Percentiles rank a stretch among this genome's conserved stretches.
Conservation (phyloP, 1,140 invertebrate genomes). For the Drosophila murphyi region DNA sequence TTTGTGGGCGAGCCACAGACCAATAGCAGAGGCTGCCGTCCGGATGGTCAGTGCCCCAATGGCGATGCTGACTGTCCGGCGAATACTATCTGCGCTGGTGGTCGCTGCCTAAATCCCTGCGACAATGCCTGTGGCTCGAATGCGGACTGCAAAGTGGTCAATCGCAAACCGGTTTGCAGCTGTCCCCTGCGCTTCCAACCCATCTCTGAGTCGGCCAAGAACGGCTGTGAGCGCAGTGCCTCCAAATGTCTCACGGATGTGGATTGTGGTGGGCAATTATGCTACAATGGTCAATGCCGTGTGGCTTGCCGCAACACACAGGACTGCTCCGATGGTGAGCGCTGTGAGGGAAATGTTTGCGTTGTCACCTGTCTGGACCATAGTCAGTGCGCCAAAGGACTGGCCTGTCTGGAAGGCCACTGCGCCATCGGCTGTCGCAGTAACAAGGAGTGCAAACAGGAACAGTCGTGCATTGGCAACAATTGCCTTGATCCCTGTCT, state of each 20-base stretch:
- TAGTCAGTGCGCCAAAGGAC: slow-evolving; percentile 90
- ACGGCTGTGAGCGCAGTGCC: slow-evolving; percentile 90
- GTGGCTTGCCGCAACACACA: slow-evolving; percentile 90
- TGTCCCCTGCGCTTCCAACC: slow-evolving; percentile 91
- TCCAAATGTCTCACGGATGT: slow-evolving; percentile 88
- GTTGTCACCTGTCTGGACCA: slow-evolving; percentile 91
- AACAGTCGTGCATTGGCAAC: slow-evolving; percentile 92
- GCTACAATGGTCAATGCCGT: slow-evolving; percentile 93
- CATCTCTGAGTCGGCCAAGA: slow-evolving; percentile 86
- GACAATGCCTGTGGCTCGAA: slow-evolving; percentile 91
- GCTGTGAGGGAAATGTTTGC: slow-evolving; percentile 91
- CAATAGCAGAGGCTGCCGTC: slow-evolving; percentile 88
- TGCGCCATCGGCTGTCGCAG: slow-evolving; percentile 93
- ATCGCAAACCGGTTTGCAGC: slow-evolving; percentile 90
- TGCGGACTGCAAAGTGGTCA: slow-evolving; percentile 90
- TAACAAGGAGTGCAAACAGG: slow-evolving; percentile 90
- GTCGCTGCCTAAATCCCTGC: slow-evolving; percentile 91
- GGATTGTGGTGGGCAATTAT: slow-evolving; percentile 91
- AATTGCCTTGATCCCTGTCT: slow-evolving; percentile 94
- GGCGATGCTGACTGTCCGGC: slow-evolving; percentile 91
- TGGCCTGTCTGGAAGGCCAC: slow-evolving; percentile 92
- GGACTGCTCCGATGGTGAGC: slow-evolving; percentile 92
- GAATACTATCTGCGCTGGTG: slow-evolving; percentile 89
- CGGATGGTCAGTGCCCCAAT: slow-evolving; percentile 89
- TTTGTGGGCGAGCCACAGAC: slow-evolving; percentile 92